These are phyloP conservation scores for Oncorhynchus mykiss DNA, from an alignment of 2,113 vertebrate species.

Conservation along the genomic window DNA sequence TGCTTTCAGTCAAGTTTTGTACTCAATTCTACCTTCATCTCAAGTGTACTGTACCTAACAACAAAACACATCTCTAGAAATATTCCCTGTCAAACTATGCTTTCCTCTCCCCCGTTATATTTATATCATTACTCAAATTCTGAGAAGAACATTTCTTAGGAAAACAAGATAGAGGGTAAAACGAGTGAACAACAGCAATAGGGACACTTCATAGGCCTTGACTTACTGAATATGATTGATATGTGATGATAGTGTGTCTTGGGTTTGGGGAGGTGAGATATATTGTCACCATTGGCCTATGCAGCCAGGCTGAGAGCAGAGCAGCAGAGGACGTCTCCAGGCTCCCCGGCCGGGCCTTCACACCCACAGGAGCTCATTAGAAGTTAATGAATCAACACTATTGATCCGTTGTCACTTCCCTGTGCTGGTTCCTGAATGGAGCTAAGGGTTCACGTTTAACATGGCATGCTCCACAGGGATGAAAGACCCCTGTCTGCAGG, in stretches of 20 bases:
- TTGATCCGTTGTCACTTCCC: constrained; percentile 74
- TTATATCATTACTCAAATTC: not conserved
- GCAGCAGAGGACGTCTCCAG: constrained; percentile 59
- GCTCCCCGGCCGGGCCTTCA: constrained; percentile 38
- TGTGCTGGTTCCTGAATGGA: constrained; percentile 47
- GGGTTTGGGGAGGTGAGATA: not conserved
- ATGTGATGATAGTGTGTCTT: not conserved
- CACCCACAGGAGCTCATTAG: constrained; percentile 76
- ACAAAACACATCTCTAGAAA: not conserved
- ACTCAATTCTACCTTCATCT: not conserved
- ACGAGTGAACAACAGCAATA: not conserved
- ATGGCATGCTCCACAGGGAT: constrained; percentile 10
- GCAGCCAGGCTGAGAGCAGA: not conserved
- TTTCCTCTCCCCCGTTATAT: not conserved
- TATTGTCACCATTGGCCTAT: not conserved
- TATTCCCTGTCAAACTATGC: not conserved
- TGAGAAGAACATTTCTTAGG: not conserved
- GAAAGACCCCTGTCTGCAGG: not conserved
- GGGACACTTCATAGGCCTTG: not conserved
- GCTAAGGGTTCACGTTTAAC: constrained; percentile 59
- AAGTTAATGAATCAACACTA: constrained; percentile 80
- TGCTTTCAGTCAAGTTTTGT: not conserved
- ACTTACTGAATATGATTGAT: not conserved
- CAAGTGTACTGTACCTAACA: not conserved
- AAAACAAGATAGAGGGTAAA: too few relatives aligned